Conservation (phyloP, 2,113 vertebrate genomes). For the Cebus imitator region DNA sequence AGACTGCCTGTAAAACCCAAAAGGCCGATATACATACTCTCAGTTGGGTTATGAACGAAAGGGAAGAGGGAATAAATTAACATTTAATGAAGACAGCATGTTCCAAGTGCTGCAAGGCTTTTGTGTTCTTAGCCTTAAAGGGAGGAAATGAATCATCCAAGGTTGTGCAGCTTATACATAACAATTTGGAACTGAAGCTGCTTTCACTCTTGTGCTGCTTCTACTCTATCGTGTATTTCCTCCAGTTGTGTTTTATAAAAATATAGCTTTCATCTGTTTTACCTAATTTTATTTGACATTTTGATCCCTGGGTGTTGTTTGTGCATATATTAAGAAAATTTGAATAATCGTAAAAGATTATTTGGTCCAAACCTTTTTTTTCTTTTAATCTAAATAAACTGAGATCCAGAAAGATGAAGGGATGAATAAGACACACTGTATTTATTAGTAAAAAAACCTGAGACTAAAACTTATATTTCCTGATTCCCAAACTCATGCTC, state of each 20-base stretch:
- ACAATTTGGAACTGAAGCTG: background rate
- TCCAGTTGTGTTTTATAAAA: background rate
- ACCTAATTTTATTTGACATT: background rate
- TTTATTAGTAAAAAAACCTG: background rate
- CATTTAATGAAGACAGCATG: background rate
- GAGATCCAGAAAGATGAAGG: background rate
- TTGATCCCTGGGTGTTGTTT: background rate
- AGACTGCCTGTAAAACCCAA: background rate
- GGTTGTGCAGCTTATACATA: background rate
- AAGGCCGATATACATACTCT: background rate
- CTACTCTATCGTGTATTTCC: background rate
- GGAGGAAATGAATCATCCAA: conserved; percentile 11
- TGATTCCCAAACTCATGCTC: background rate
- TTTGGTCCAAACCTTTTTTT: background rate
- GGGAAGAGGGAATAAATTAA: background rate
- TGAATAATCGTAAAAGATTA: background rate
- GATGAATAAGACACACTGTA: background rate
- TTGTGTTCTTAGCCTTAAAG: background rate
- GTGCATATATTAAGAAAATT: background rate
- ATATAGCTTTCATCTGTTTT: background rate
- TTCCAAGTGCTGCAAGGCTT: background rate
- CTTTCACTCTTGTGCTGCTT: background rate
- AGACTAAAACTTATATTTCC: background rate
- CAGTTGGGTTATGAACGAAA: background rate
- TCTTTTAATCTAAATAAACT: background rate